Conservation (phyloP, 2,888 invertebrate genomes). For the Microchrysa polita region DNA sequence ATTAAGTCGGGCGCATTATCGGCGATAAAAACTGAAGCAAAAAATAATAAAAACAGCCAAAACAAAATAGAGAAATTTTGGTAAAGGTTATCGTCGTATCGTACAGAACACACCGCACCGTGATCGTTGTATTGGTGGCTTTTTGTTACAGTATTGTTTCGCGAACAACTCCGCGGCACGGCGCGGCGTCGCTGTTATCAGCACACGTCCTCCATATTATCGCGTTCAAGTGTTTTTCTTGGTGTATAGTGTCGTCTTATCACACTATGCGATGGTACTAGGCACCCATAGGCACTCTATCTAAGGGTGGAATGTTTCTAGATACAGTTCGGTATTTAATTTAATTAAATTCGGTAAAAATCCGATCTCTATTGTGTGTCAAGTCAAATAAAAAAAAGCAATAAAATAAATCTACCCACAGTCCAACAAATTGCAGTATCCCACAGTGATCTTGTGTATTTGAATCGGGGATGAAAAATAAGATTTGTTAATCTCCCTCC, state of each 20-base stretch:
- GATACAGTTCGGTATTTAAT: slow-evolving; percentile 1
- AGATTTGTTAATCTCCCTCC: no score
- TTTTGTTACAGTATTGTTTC: slow-evolving; percentile 7
- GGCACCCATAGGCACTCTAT: not conserved
- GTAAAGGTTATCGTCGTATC: slow-evolving; percentile 25
- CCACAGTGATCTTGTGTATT: not conserved
- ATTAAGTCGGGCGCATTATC: slow-evolving; percentile 1
- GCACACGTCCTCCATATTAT: slow-evolving; percentile 8
- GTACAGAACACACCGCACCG: not conserved
- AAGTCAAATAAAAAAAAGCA: not conserved
- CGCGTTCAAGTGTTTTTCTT: not conserved
- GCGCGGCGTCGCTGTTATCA: slow-evolving; percentile 36
- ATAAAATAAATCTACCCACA: no score
- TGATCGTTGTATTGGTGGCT: slow-evolving; percentile 25
- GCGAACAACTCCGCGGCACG: no score
- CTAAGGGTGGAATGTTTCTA: slow-evolving; percentile 16
- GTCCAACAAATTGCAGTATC: not conserved
- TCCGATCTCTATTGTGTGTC: not conserved
- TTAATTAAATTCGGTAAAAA: not conserved
- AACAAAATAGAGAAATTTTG: slow-evolving; percentile 1
- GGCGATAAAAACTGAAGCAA: not conserved
- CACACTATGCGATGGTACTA: not conserved
- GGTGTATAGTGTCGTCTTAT: slow-evolving; percentile 14
- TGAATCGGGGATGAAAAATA: no score
- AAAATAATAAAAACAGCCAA: no score